Percentiles rank a stretch among this genome's conserved stretches.
These are phyloP conservation scores for Drosophila kohkoa DNA, from an alignment of 1,140 invertebrate species.

Conservation along the genomic window DNA sequence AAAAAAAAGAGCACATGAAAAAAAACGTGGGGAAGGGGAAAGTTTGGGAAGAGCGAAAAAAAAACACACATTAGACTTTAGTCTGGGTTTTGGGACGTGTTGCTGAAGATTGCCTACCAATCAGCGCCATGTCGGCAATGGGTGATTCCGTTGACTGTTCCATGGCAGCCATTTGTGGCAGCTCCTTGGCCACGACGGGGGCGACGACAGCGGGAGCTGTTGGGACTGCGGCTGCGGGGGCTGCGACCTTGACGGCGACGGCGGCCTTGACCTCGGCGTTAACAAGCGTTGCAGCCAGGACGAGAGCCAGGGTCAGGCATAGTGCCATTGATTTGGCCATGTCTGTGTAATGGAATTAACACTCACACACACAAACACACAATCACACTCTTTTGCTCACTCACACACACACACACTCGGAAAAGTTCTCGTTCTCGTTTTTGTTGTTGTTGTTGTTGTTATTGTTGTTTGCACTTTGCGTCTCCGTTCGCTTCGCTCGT, in stretches of 20 bases:
- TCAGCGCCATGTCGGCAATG: constrained; percentile 77
- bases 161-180: constrained; percentile 33
- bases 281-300: constrained; percentile 28
- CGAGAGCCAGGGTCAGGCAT: constrained; percentile 52
- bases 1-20: constrained; percentile 42
- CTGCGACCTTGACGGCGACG: not conserved
- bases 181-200: constrained; percentile 18
- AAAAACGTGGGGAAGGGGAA: constrained; percentile 21
- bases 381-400: constrained; percentile 17
- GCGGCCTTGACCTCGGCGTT: constrained; percentile 35
- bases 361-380: not conserved
- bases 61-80: constrained; percentile 28
- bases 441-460: constrained; percentile 14
- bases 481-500: constrained; percentile 56
- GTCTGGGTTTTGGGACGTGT: constrained; percentile 1
- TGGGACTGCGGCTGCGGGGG: not conserved
- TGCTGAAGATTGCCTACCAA: constrained; percentile 67
- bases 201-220: not conserved
- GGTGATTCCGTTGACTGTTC: constrained; percentile 79
- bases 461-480: constrained; percentile 14
- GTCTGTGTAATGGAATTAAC: constrained; percentile 6
- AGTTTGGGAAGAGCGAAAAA: not conserved
- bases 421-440: constrained; percentile 1
- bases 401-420: constrained; percentile 1
- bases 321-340: constrained; percentile 65